Evolutionary conservation across 2,888 invertebrate genomes (phyloP).

Genomic region (Agriopis leucophaearia): DNA sequence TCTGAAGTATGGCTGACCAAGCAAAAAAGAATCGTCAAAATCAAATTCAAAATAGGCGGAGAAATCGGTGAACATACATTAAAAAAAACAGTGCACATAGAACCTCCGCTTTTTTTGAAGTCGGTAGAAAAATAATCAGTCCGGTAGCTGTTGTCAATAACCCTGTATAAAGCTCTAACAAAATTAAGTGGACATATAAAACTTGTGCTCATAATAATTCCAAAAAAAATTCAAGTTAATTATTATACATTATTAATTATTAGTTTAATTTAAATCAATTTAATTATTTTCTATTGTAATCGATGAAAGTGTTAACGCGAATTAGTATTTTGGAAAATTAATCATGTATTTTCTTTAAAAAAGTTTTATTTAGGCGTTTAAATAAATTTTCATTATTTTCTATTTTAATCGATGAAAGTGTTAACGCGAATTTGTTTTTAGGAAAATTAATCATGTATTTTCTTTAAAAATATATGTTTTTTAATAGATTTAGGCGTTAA

Average conservation of each 20-base stretch:
- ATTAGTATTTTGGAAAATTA: conserved; percentile 58
- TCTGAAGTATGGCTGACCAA: too few relatives aligned
- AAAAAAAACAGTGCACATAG: too few relatives aligned
- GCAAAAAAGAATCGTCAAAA: too few relatives aligned
- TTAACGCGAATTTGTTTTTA: conserved; percentile 51
- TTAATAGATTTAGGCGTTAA: neutral
- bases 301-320: conserved; percentile 18
- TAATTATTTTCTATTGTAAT: conserved; percentile 3
- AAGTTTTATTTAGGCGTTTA: too few relatives aligned
- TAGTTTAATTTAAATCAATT: conserved; percentile 5
- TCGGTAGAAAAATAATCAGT: too few relatives aligned
- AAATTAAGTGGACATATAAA: too few relatives aligned
- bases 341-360: conserved; percentile 57
- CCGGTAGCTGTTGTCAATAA: too few relatives aligned
- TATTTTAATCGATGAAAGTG: conserved; percentile 8
- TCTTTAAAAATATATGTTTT: conserved; percentile 39
- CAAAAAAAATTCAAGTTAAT: neutral
- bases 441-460: conserved; percentile 61
- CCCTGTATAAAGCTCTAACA: too few relatives aligned
- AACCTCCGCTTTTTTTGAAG: too few relatives aligned
- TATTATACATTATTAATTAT: neutral
- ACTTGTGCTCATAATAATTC: too few relatives aligned
- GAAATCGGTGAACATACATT: too few relatives aligned
- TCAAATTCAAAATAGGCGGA: too few relatives aligned
- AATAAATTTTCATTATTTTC: conserved; percentile 2